Evolutionary conservation across 2,113 vertebrate species (phyloP).

Genomic region (Melanostigma gelatinosum): DNA sequence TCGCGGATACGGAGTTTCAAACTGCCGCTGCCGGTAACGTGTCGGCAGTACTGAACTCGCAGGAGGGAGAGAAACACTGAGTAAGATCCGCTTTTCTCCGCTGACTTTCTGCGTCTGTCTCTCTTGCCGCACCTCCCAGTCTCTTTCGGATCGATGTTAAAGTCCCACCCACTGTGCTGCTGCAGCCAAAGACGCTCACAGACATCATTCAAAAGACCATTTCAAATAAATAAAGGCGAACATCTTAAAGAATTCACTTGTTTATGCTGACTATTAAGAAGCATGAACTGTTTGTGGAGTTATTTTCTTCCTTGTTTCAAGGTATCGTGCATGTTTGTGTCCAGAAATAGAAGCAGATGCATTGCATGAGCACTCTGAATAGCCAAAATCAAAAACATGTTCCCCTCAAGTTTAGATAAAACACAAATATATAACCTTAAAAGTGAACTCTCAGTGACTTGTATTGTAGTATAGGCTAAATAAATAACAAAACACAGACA

Average conservation of each 20-base stretch:
- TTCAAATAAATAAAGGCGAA: neutral
- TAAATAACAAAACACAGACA: neutral
- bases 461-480: neutral
- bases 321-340: neutral
- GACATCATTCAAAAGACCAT: neutral
- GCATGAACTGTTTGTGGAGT: neutral
- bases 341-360: neutral
- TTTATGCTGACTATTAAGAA: neutral
- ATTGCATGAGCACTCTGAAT: neutral
- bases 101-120: neutral
- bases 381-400: no score
- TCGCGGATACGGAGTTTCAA: slow-evolving; percentile 1
- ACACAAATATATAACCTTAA: neutral
- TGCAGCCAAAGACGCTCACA: neutral
- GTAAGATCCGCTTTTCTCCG: neutral
- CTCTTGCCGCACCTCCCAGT: slow-evolving; percentile 24
- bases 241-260: no score
- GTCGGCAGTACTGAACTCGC: neutral
- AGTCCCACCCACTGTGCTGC: slow-evolving; percentile 29
- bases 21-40: neutral
- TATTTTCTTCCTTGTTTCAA: neutral
- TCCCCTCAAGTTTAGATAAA: neutral
- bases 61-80: neutral
- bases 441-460: neutral
- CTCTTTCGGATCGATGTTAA: slow-evolving; percentile 10